phyloP scores from a whole-genome alignment of 2,797 vertebrate species.

The Falco peregrinus region DNA sequence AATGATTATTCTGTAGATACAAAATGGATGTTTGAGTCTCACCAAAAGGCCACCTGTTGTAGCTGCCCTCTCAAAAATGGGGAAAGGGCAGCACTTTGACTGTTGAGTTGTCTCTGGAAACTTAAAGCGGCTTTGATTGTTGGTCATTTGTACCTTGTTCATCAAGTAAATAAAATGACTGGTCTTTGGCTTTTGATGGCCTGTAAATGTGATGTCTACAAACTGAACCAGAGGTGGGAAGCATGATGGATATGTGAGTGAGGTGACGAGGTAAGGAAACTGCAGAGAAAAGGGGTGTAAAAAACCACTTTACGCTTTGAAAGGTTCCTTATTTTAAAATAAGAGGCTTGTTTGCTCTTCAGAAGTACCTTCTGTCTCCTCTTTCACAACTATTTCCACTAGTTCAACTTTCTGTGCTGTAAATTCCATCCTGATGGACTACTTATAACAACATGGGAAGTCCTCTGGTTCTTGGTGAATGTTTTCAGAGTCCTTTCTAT shows the following conservation, averaged over 20 bases:
- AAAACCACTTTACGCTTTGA: not conserved
- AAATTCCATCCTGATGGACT: not conserved
- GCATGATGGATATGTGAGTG: not conserved
- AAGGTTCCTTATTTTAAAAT: not conserved
- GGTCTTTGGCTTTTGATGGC: not conserved
- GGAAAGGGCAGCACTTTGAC: not conserved
- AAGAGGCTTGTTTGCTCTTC: not conserved
- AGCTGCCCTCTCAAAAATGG: not conserved
- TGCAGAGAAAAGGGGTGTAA: not conserved
- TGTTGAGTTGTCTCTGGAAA: not conserved
- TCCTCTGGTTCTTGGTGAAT: not conserved
- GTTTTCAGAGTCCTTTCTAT: not conserved
- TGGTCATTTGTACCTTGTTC: not conserved
- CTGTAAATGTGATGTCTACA: not conserved
- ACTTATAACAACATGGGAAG: not conserved
- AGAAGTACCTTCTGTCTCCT: not conserved
- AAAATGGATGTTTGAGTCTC: not conserved
- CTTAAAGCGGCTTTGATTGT: not conserved
- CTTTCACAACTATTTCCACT: not conserved
- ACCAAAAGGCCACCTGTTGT: fast-evolving
- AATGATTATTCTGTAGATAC: not conserved
- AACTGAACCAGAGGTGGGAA: not conserved
- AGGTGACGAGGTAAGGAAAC: not conserved
- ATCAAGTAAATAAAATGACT: too few species aligned
- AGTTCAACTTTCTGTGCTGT: not conserved